Conservation (phyloP, 2,888 invertebrate genomes). For the Ischnura elegans region DNA sequence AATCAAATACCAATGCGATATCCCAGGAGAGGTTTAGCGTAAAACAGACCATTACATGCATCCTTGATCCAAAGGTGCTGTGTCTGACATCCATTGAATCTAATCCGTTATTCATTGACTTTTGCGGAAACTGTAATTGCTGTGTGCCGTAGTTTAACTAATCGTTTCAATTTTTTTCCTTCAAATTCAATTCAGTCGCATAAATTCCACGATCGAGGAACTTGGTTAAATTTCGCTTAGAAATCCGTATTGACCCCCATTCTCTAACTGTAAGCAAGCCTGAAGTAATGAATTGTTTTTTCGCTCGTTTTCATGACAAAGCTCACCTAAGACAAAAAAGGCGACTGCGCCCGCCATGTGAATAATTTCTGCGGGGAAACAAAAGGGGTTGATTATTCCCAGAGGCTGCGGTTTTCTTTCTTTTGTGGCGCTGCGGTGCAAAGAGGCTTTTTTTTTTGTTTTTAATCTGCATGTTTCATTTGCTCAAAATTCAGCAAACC, state of each 20-base stretch:
- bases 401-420: background rate
- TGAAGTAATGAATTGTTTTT: background rate
- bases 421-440: background rate
- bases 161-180: too few relatives aligned
- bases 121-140: too few relatives aligned
- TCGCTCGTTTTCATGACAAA: background rate
- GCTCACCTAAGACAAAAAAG: background rate
- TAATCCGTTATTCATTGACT: too few relatives aligned
- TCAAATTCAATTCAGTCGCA: background rate
- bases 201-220: background rate
- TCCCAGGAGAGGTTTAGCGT: too few relatives aligned
- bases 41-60: too few relatives aligned
- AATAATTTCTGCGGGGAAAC: conserved; percentile 17
- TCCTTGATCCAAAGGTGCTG: too few relatives aligned
- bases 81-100: too few relatives aligned
- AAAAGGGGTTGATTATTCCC: background rate
- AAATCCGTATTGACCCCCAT: conserved; percentile 3
- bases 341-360: background rate
- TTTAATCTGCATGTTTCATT: conserved; percentile 1
- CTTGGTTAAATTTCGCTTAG: background rate
- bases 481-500: background rate
- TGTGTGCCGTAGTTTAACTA: too few relatives aligned
- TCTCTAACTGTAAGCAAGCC: background rate
- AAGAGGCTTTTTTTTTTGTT: too few relatives aligned
- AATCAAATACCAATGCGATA: too few relatives aligned